Evolutionary conservation across 2,888 invertebrate species (phyloP).

Genomic region (Epinotia brunnichana): DNA sequence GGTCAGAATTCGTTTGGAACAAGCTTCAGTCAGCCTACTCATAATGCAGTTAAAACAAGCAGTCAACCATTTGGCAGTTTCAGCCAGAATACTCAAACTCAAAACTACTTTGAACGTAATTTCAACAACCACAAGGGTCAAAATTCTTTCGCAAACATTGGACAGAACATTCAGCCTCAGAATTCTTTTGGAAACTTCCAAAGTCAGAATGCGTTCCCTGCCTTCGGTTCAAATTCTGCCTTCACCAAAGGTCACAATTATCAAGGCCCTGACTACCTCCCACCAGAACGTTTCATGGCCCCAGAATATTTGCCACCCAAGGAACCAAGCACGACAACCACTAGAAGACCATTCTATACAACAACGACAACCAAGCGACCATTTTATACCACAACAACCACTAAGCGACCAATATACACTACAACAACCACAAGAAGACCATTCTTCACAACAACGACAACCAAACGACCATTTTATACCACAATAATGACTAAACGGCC

Average conservation of each 20-base stretch:
- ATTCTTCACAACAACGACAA: neutral
- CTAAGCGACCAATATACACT: neutral
- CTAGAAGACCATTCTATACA: conserved; percentile 6
- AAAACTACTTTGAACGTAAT: neutral
- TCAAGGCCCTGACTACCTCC: neutral
- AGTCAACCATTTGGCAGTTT: neutral
- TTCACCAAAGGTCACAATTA: conserved; percentile 2
- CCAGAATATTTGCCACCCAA: conserved; percentile 22
- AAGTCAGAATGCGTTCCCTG: neutral
- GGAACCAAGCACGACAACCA: conserved; percentile 2
- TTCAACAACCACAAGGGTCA: conserved; percentile 3
- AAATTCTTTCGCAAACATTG: neutral
- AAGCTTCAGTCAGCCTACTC: neutral
- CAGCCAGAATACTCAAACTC: conserved; percentile 5
- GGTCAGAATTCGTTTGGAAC: conserved; percentile 5
- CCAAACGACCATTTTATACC: neutral
- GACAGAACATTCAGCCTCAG: conserved; percentile 11
- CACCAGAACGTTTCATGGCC: conserved; percentile 14
- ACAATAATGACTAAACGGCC: neutral
- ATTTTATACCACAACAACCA: conserved; percentile 3
- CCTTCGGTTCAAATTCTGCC: conserved; percentile 1
- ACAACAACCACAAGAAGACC: neutral
- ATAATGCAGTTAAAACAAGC: neutral
- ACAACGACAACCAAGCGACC: conserved; percentile 1
- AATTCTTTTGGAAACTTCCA: conserved; percentile 1